Base-by-base conservation (phyloP, 2,888 invertebrate genomes). In the Synergus laeviventris region DNA sequence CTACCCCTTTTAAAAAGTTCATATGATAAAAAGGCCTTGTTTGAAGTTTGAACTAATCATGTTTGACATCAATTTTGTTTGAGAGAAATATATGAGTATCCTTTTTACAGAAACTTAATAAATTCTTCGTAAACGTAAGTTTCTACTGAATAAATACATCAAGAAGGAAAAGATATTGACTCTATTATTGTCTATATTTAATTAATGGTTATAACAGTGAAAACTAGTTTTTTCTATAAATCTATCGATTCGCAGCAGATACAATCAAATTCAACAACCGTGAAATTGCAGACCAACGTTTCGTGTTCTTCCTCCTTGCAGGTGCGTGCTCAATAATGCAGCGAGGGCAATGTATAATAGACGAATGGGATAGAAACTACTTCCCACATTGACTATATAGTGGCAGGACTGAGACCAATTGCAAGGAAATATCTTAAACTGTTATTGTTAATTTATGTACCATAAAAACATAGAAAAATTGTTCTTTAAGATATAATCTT, bases 241-340 rank as follows among this genome's bases (percentile, higher is more conserved):
- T 73, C 24, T 75, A 74, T 76, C 11, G 77, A 77, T 60, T 77
- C 76, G 45, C 61, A 54, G 74, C 66, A 61, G 80, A 79, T 78
- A 80, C 76, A 78, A 79, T 76, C 76, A 78, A 76, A 80, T 78
- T 77, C 74, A 79, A 74, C 77, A 78, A 73, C 76, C 78, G 74
- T 80, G 80, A 81, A 81, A 81, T 81, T 80, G 79, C 76, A 74
- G 79, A 70, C 76, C 80, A 79, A 79, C 76, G 74, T 78, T 78
- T 75, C 74, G 82, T 77, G 81, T 79, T 82, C 76, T 81, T 73
- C 77, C 77, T 79, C 78, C 76, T 80, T 78, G 82, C 83, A 85
- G 84, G 81, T 85, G 84, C 84, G 80, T 76, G 78, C 83, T 86
- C 86, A 86, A 86, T 86, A 86, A 86, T 86, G 86, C 84, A 86